Evolutionary conservation across 2,797 vertebrate genomes (phyloP).

Genomic region (Fundulus diaphanus): DNA sequence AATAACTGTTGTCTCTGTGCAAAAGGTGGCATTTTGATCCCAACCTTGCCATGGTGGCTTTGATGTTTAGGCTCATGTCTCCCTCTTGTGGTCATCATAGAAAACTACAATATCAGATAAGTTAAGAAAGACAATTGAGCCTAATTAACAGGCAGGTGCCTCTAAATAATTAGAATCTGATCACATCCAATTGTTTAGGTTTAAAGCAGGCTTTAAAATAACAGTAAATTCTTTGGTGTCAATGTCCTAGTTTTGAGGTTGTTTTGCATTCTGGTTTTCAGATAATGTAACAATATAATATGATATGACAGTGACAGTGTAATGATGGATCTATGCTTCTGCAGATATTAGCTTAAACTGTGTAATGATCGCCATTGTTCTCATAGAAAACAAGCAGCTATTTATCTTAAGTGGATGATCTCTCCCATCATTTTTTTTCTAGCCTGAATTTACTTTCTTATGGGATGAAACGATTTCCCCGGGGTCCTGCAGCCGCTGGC

Average conservation of each 20-base stretch:
- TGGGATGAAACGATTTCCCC: too few relatives aligned
- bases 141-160: neutral
- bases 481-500: too few relatives aligned
- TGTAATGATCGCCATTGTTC: neutral
- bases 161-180: neutral
- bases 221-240: too few relatives aligned
- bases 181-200: neutral
- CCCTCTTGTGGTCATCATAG: slow-evolving; percentile 49
- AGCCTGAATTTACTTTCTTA: too few relatives aligned
- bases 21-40: slow-evolving; percentile 18
- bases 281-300: too few relatives aligned
- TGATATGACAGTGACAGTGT: too few relatives aligned
- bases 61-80: slow-evolving; percentile 49
- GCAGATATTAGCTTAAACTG: neutral
- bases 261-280: too few relatives aligned
- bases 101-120: slow-evolving; percentile 25
- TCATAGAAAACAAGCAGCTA: too few relatives aligned
- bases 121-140: neutral
- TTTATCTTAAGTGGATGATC: too few relatives aligned
- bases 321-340: neutral
- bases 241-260: too few relatives aligned
- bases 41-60: neutral
- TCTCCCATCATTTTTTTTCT: too few relatives aligned
- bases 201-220: neutral
- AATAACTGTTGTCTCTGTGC: slow-evolving; percentile 6